Evolutionary conservation across 2,888 invertebrate species (phyloP).

Genomic region (Chironomus tentans): DNA sequence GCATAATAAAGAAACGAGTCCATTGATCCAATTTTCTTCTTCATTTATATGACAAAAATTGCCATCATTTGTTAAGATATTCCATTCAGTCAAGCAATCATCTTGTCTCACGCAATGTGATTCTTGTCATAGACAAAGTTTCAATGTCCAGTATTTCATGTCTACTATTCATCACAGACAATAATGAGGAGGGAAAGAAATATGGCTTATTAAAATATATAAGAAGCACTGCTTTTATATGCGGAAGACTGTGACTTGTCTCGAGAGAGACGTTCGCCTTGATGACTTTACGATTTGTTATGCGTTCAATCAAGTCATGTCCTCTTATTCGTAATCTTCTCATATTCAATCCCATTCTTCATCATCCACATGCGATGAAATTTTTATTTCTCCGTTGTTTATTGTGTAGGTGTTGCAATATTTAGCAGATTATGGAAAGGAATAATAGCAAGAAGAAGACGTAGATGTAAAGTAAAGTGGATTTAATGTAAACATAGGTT

Average conservation of each 20-base stretch:
- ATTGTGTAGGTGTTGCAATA: neutral
- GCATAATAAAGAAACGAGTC: neutral
- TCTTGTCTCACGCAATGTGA: neutral
- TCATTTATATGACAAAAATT: neutral
- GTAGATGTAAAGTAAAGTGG: neutral
- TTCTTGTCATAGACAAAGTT: too few relatives aligned
- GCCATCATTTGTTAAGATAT: neutral
- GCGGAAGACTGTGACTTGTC: too few relatives aligned
- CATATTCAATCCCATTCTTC: too few relatives aligned
- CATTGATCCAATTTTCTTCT: neutral
- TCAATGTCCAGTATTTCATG: too few relatives aligned
- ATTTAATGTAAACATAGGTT: neutral
- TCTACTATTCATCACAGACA: too few relatives aligned
- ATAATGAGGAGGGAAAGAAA: too few relatives aligned
- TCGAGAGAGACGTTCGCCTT: too few relatives aligned
- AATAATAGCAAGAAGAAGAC: neutral
- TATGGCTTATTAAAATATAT: too few relatives aligned
- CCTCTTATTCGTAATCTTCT: too few relatives aligned
- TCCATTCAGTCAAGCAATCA: neutral
- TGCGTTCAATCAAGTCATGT: too few relatives aligned
- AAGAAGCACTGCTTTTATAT: too few relatives aligned
- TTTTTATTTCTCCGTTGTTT: neutral
- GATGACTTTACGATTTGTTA: too few relatives aligned
- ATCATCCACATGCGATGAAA: neutral
- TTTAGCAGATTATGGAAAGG: neutral